These are phyloP conservation scores for Lasiommata megera DNA, from an alignment of 2,888 invertebrate genomes.

Conservation along the genomic window DNA sequence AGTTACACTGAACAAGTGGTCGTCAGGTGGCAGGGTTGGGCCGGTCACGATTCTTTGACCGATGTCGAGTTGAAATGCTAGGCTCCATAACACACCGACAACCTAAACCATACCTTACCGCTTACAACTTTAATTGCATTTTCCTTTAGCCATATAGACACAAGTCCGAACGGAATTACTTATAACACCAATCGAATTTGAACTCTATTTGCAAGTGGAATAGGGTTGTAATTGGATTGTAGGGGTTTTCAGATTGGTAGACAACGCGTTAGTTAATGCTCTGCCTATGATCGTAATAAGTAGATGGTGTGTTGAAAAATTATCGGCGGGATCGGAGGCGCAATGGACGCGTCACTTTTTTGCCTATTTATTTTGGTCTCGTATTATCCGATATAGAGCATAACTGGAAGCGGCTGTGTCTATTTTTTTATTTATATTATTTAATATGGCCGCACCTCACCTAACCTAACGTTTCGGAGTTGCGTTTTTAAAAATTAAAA, in stretches of 20 bases:
- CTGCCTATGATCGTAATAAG: conserved; percentile 80
- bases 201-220: not conserved
- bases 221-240: conserved; percentile 39
- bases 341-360: conserved; percentile 77
- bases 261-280: conserved; percentile 72
- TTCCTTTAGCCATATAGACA: conserved; percentile 29
- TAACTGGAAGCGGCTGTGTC: conserved; percentile 45
- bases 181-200: conserved; percentile 31
- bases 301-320: conserved; percentile 81
- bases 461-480: no score
- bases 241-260: conserved; percentile 44
- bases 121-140: conserved; percentile 19
- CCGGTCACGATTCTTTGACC: conserved; percentile 79
- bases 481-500: no score
- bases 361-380: conserved; percentile 75
- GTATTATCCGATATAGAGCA: conserved; percentile 44
- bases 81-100: conserved; percentile 37
- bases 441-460: no score
- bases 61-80: conserved; percentile 69
- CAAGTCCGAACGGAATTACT: conserved; percentile 32
- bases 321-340: conserved; percentile 79
- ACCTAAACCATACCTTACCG: conserved; percentile 40
- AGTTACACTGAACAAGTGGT: conserved; percentile 70
- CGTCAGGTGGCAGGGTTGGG: conserved; percentile 77
- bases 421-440: no score